Base-by-base conservation (phyloP, 2,797 vertebrate species). In the Centropyge bicolor region DNA sequence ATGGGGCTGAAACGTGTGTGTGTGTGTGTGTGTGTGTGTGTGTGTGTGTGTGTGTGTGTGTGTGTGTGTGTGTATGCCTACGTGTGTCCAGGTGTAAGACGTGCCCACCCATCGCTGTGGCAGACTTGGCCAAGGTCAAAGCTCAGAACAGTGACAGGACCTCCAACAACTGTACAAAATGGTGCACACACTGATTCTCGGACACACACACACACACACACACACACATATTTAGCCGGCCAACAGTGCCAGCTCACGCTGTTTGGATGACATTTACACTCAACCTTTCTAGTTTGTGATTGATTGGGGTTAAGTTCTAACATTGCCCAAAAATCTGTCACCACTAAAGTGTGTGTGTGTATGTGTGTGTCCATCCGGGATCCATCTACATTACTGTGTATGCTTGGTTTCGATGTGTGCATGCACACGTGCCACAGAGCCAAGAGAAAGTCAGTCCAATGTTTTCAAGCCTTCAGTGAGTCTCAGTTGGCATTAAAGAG, bases 241-340 rank as follows among this genome's bases (percentile, higher is more conserved):
- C 82, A 91, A 82, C 91, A 81, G 77, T 90, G 89, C 92, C 93
- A 92, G 85, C 88, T 89, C 93, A 89, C 90, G 92, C 93, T 93
- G 91, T 86, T 86, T 81, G 78, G 86, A 85, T 91, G 91, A 90
- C 91, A 94, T 91, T 91, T 90, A 89, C 85, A 90, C 88, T 92
- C 90, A 93, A 91, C 92, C 91, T 93, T 90, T 92, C 86, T 81
- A 82, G 85, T 91, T 85, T 74, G 74, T 91, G 90, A 93, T 92
- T 93, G 89, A 93, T 90, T 93, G 89, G 89, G 89, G 93, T 94
- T 92, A 94, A 94, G 86, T 84, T 86, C 86, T 80, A 90, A 85
- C 81, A 88, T 86, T 91, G 87, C 84, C 87, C 88, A 86, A 90
- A 92, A 92, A 90, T 84, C 86, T 91, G 88, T 90, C 91, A 90